Conservation (phyloP, 2,113 vertebrate species). For the Cariama cristata region DNA sequence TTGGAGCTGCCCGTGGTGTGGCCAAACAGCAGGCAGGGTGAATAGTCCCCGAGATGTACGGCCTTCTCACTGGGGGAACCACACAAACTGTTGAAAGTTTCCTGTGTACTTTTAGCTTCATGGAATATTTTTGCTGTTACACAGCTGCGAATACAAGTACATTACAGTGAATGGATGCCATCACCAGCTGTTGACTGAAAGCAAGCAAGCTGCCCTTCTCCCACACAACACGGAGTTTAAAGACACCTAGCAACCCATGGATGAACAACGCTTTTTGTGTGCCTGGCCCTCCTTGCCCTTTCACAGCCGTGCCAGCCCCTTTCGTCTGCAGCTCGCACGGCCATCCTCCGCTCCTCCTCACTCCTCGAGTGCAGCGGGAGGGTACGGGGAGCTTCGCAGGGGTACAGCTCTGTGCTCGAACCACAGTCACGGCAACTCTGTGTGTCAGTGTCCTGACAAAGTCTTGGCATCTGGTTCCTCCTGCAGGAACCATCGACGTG, state of each 20-base stretch:
- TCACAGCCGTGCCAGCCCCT: background rate
- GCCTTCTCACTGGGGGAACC: background rate
- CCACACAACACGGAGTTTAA: background rate
- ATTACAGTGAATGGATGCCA: background rate
- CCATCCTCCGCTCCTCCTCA: background rate
- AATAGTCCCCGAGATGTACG: background rate
- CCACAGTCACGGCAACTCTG: background rate
- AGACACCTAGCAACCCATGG: background rate
- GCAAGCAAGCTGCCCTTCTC: background rate
- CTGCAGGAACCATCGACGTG: accelerated
- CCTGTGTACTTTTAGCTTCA: background rate
- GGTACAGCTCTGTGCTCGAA: background rate
- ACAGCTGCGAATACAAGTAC: background rate
- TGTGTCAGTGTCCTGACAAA: background rate
- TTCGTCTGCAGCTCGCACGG: background rate
- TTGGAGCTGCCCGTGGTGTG: background rate
- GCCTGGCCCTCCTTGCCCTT: background rate
- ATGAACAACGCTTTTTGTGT: background rate
- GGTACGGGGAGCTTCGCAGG: background rate
- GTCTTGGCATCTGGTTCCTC: background rate
- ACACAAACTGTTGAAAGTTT: background rate
- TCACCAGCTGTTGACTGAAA: background rate
- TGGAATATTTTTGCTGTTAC: background rate
- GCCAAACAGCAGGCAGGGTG: background rate
- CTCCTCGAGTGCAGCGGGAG: background rate